These are phyloP conservation scores for Sacculina carcini DNA, from an alignment of 2,888 invertebrate species.

Conservation along the genomic window DNA sequence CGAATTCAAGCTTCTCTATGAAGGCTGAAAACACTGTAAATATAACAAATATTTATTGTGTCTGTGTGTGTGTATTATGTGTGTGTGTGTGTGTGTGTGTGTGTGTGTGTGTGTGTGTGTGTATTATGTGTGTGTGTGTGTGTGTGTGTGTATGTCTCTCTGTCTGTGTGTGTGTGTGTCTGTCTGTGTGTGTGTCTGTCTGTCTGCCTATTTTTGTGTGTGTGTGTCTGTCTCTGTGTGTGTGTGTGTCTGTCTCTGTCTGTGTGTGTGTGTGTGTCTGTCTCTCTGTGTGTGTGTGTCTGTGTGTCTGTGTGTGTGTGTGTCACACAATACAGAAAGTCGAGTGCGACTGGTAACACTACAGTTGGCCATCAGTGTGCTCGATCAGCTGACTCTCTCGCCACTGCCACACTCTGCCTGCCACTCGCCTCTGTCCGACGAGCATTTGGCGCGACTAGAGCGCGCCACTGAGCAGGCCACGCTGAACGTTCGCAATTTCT, in stretches of 20 bases:
- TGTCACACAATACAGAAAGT: constrained; percentile 30
- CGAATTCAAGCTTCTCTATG: too few relatives aligned
- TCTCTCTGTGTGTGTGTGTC: neutral
- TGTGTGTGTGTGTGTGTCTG: neutral
- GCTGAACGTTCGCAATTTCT: constrained; percentile 60
- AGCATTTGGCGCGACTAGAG: constrained; percentile 38
- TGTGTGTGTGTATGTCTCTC: too few relatives aligned
- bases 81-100: too few relatives aligned
- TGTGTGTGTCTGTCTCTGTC: neutral
- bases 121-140: too few relatives aligned
- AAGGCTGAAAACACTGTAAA: too few relatives aligned
- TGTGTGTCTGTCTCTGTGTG: too few relatives aligned
- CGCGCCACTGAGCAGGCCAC: constrained; percentile 53
- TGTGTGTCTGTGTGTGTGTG: neutral
- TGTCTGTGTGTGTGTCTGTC: too few relatives aligned
- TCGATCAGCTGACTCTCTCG: constrained; percentile 31
- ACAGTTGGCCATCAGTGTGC: constrained; percentile 56
- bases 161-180: too few relatives aligned
- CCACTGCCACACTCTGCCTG: constrained; percentile 25
- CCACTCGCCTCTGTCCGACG: constrained; percentile 38
- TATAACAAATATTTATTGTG: too few relatives aligned
- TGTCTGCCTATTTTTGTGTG: too few relatives aligned
- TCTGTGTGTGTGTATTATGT: too few relatives aligned
- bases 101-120: too few relatives aligned
- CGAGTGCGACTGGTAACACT: constrained; percentile 73